These are phyloP conservation scores for Nomada lathburiana DNA, from an alignment of 2,888 invertebrate genomes.

Conservation along the genomic window DNA sequence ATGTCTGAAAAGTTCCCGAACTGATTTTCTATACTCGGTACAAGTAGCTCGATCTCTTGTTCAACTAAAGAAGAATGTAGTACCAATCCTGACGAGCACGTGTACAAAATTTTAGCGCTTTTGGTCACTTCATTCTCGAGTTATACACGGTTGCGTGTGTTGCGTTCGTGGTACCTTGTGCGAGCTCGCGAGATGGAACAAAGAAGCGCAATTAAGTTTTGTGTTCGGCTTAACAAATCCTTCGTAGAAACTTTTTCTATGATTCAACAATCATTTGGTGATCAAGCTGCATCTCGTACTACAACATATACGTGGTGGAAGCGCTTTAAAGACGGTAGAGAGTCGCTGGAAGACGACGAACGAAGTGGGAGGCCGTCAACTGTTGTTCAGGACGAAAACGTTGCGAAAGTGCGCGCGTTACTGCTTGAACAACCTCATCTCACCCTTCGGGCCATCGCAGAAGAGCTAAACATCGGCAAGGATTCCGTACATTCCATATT, in stretches of 20 bases:
- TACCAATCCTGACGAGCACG: too few relatives aligned
- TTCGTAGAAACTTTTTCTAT: not conserved
- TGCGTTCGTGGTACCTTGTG: too few relatives aligned
- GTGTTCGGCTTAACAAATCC: not conserved
- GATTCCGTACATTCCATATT: too few relatives aligned
- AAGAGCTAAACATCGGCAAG: not conserved
- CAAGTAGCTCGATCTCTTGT: too few relatives aligned
- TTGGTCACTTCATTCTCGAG: too few relatives aligned
- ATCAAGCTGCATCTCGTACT: not conserved
- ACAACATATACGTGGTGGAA: not conserved
- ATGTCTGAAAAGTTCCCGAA: too few relatives aligned
- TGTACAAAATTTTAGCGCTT: too few relatives aligned
- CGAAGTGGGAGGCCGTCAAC: slow-evolving; percentile 8
- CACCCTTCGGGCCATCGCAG: not conserved
- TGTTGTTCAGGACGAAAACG: slow-evolving; percentile 1
- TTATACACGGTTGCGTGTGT: too few relatives aligned
- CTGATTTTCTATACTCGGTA: too few relatives aligned
- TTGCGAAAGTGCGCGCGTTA: slow-evolving; percentile 5
- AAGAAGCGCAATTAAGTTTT: not conserved
- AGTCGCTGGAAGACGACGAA: slow-evolving; percentile 15
- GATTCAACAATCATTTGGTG: not conserved
- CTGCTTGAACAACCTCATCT: not conserved
- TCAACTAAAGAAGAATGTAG: too few relatives aligned
- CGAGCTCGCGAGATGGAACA: not conserved
- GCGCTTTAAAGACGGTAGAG: not conserved